Percentiles rank a stretch among this genome's conserved stretches.
Evolutionary conservation across 2,888 invertebrate genomes (phyloP).

Genomic region (Drosophila greeni): DNA sequence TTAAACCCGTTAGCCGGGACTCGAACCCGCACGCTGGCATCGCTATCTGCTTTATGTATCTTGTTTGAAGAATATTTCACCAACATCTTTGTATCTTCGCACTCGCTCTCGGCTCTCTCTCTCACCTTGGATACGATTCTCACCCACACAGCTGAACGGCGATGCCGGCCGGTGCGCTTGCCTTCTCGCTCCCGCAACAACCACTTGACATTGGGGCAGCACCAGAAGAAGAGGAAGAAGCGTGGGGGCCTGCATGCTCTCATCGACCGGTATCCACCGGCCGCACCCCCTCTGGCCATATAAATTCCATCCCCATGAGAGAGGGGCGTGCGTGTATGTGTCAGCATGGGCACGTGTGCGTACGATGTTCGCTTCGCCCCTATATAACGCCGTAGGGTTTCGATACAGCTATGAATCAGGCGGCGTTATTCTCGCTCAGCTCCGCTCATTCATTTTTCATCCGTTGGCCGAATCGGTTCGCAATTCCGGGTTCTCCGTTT

Average conservation of each 20-base stretch:
- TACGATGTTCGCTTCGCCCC: slow-evolving; percentile 39
- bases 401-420: slow-evolving; percentile 57
- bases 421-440: slow-evolving; percentile 39
- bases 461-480: slow-evolving; percentile 61
- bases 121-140: slow-evolving; percentile 2
- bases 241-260: slow-evolving; percentile 21
- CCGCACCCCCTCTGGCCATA: slow-evolving; percentile 9
- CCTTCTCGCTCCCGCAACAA: slow-evolving; percentile 25
- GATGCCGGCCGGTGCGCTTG: slow-evolving; percentile 32
- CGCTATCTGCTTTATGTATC: slow-evolving; percentile 15
- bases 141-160: slow-evolving; percentile 20
- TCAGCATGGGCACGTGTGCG: slow-evolving; percentile 19
- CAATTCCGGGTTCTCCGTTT: slow-evolving; percentile 26
- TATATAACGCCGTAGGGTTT: slow-evolving; percentile 47
- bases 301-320: slow-evolving; percentile 17
- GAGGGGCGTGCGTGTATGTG: not conserved
- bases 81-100: slow-evolving; percentile 15
- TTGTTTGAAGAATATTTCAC: slow-evolving; percentile 20
- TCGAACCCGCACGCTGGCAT: slow-evolving; percentile 12
- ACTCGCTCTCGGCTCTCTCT: slow-evolving; percentile 24
- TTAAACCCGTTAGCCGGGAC: slow-evolving; percentile 18
- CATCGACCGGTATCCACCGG: slow-evolving; percentile 24
- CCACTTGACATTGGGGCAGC: slow-evolving; percentile 41
- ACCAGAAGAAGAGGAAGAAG: slow-evolving; percentile 13
- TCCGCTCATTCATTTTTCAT: slow-evolving; percentile 57